Evolutionary conservation across 2,113 vertebrate species (phyloP).

Genomic region (Solea solea): DNA sequence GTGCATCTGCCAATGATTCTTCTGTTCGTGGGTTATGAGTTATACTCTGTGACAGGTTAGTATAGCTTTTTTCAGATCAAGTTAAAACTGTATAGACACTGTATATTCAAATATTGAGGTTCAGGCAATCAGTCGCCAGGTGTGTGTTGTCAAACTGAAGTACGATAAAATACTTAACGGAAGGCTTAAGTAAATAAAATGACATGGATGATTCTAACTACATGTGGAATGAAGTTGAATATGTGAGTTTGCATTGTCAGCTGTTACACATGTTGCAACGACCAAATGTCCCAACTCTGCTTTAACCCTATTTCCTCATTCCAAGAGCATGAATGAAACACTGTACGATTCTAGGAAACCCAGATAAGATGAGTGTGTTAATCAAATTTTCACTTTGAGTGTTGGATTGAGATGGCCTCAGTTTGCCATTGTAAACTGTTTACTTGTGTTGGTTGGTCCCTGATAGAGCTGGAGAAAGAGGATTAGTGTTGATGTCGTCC

Average conservation of each 20-base stretch:
- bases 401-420: conserved; percentile 5
- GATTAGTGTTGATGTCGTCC: conserved; percentile 86
- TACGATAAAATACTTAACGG: not conserved
- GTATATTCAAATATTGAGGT: too few species aligned
- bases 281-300: not conserved
- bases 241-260: not conserved
- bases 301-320: not conserved
- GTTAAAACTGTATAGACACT: too few species aligned
- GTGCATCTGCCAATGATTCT: too few species aligned
- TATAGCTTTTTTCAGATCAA: too few species aligned
- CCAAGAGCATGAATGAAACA: not conserved
- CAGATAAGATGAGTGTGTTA: not conserved
- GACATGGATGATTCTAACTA: conserved; percentile 6
- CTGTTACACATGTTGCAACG: not conserved
- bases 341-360: not conserved
- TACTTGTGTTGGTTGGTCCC: conserved; percentile 2
- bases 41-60: too few species aligned
- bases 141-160: not conserved
- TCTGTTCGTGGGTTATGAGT: too few species aligned
- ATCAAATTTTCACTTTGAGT: not conserved
- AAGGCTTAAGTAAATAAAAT: conserved; percentile 2
- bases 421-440: conserved; percentile 4
- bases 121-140: too few species aligned
- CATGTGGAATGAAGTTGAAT: not conserved
- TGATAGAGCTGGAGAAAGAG: conserved; percentile 84